A percentile compares a stretch with the other conserved stretches of the same genome.
phyloP scores from a whole-genome alignment of 2,113 vertebrate genomes.

The Myrmecophaga tridactyla region DNA sequence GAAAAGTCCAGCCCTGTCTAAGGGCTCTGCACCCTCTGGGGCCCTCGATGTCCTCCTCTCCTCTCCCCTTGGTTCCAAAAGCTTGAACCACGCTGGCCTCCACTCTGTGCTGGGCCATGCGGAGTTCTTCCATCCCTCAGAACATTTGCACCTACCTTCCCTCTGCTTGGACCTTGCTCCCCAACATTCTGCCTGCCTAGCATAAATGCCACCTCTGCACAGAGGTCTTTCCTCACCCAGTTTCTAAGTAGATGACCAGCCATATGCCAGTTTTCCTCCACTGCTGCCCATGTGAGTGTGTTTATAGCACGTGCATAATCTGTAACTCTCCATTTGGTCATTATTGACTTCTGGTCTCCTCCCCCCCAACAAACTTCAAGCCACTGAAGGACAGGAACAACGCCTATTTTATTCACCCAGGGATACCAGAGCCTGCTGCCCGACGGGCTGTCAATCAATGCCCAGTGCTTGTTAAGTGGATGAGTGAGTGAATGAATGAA shows the following conservation, averaged over 20 bases:
- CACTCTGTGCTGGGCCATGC: background rate
- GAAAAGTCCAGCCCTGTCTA: background rate
- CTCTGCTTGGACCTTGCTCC: background rate
- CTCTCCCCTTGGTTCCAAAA: background rate
- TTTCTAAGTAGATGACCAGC: background rate
- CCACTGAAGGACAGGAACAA: background rate
- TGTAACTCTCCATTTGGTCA: background rate
- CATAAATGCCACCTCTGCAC: background rate
- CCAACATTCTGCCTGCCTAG: background rate
- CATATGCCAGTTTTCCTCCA: fast-evolving
- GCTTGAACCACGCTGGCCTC: background rate
- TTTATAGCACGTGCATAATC: fast-evolving
- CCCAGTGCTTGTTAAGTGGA: background rate
- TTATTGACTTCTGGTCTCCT: no score
- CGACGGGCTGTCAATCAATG: no score
- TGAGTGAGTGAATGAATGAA: background rate
- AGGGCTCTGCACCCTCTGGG: fast-evolving
- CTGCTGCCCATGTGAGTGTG: fast-evolving
- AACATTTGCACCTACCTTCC: background rate
- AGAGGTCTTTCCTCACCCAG: background rate
- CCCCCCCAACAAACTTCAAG: background rate
- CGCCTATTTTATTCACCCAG: background rate
- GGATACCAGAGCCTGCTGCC: background rate
- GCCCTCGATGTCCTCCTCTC: fast-evolving
- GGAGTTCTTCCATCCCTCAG: background rate